phyloP scores from a whole-genome alignment of 2,888 invertebrate species.

The Norana najaformis region DNA sequence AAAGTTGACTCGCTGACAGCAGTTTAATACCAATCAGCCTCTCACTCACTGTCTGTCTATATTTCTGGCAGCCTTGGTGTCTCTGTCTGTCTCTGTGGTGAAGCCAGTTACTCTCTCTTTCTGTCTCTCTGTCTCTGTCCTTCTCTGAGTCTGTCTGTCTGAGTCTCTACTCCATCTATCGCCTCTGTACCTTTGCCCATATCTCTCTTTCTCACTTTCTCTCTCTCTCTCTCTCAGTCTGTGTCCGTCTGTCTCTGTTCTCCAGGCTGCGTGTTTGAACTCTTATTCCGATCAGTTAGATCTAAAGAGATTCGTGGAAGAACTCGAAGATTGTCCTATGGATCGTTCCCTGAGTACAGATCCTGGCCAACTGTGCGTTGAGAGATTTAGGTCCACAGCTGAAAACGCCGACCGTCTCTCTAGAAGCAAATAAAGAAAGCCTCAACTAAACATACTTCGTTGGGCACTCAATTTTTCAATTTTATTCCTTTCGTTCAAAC shows the following conservation, averaged over 20 bases:
- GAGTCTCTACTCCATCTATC: neutral
- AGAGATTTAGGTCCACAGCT: conserved; percentile 31
- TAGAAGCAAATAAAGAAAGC: neutral
- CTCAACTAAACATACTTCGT: neutral
- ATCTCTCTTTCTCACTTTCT: neutral
- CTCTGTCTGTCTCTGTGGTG: neutral
- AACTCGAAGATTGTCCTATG: conserved; percentile 28
- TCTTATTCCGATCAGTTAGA: neutral
- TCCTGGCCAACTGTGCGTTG: neutral
- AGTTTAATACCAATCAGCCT: no score
- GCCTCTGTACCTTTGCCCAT: neutral
- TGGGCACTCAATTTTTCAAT: neutral
- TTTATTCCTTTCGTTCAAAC: no score
- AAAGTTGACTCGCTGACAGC: no score
- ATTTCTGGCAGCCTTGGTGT: no score
- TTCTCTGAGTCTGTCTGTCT: neutral
- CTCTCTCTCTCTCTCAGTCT: neutral
- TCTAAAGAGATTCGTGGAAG: conserved; percentile 32
- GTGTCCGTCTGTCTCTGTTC: no score
- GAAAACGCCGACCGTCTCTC: conserved; percentile 28
- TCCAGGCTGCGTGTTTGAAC: no score
- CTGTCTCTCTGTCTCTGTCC: neutral
- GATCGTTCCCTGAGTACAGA: conserved; percentile 22
- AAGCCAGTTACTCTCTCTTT: neutral
- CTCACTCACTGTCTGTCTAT: no score